Conservation (phyloP, 2,113 vertebrate species). For the Camelus dromedarius region DNA sequence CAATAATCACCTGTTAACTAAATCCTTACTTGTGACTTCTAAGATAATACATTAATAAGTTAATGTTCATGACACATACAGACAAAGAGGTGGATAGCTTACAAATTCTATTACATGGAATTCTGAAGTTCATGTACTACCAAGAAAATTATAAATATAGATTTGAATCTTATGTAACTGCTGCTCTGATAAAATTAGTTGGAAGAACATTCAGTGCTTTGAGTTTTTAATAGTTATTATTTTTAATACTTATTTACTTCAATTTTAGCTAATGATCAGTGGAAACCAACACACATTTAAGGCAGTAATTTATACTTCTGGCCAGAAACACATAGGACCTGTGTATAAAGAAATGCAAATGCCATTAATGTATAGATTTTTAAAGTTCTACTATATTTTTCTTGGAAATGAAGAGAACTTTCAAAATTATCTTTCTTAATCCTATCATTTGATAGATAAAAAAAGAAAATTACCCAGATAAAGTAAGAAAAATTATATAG, state of each 20-base stretch:
- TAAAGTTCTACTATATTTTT: not conserved
- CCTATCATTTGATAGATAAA: not conserved
- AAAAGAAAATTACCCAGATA: not conserved
- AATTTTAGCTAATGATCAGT: not conserved
- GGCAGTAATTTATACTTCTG: not conserved
- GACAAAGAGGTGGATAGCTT: not conserved
- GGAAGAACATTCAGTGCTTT: not conserved
- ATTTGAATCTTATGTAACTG: not conserved
- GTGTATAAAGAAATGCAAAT: not conserved
- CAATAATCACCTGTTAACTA: not conserved
- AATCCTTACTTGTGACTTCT: not conserved
- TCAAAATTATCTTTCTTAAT: not conserved
- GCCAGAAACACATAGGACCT: not conserved
- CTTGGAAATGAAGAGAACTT: not conserved
- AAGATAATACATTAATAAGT: not conserved
- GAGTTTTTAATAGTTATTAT: not conserved
- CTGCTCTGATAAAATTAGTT: not conserved
- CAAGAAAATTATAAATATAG: not conserved
- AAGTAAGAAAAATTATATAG: not conserved
- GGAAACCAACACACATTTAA: not conserved
- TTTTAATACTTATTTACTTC: not conserved
- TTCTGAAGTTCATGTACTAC: not conserved
- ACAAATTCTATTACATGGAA: not conserved
- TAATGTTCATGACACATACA: not conserved
- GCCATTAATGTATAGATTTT: not conserved